Evolutionary conservation across 2,888 invertebrate genomes (phyloP), one percentile per base, ranked within the genome.

Genomic region (Alcis repandata): DNA sequence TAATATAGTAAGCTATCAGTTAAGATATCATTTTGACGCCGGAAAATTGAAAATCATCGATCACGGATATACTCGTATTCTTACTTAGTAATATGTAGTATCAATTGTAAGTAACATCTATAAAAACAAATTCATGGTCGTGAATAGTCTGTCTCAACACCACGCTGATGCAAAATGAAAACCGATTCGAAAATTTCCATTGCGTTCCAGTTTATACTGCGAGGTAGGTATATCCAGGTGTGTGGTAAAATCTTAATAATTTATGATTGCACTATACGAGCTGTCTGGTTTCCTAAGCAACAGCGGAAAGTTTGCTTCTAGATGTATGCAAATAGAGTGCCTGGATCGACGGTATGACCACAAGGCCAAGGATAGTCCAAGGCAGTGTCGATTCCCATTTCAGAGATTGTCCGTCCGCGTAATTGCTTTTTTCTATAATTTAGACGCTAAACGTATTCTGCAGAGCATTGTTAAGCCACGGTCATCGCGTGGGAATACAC

Each of bases 401-500:
- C 15, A 27, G 40, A 45, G 15, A 51, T 19, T 6, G 41, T 57
- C 19, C 22, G 10, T 45, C 43, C 22, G 27, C 38, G 40, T 33
- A 45, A 57, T 45, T 43, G 20, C 15, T 53, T 49, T 51, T 38
- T n/a, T 53, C 52, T 46, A 22, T 40, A 32, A 45, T 43, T 45
- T 36, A 19, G 33, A 51, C 41, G 40, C 41, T 56, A 43, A 54
- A 36, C 49, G 33, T 51, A 63, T 57, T 63, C 67, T 69, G 64
- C 69, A 74, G 72, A 69, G 70, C 67, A 60, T 74, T 73, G 70
- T 53, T 8, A 45, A 53, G 32, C 76, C 79, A 81, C 73, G 77
- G 80, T 69, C 78, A 72, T 76, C 81, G 83, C 87, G 85, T 88
- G 88, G 88, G 87, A 87, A 88, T 83, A 77, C 72, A 75, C 78